Evolutionary conservation across 1,140 invertebrate species (phyloP).

Genomic region (Acyrthosiphon pisum): DNA sequence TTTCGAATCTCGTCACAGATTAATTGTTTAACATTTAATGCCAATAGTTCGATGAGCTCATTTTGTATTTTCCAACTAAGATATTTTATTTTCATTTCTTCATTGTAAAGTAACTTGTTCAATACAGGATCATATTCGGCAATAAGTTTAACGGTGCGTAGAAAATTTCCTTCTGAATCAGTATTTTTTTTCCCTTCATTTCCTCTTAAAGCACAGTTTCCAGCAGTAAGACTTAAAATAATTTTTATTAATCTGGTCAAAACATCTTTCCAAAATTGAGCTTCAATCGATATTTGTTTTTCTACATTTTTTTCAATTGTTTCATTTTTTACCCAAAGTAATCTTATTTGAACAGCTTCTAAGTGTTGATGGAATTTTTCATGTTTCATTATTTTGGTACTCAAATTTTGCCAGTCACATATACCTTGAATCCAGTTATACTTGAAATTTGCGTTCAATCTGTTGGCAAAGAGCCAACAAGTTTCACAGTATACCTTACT

Average conservation of each 20-base stretch:
- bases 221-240: slow-evolving; percentile 22
- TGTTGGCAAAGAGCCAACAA: slow-evolving; percentile 17
- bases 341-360: slow-evolving; percentile 25
- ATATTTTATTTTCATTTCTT: no score
- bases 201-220: slow-evolving; percentile 21
- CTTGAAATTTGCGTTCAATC: neutral
- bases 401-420: neutral
- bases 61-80: no score
- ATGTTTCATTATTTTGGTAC: neutral
- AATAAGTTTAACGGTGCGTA: slow-evolving; percentile 14
- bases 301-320: neutral
- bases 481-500: slow-evolving; percentile 20
- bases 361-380: slow-evolving; percentile 10
- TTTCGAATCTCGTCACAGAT: no score
- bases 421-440: neutral
- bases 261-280: slow-evolving; percentile 40
- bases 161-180: slow-evolving; percentile 40
- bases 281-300: slow-evolving; percentile 20
- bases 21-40: no score
- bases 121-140: slow-evolving; percentile 27
- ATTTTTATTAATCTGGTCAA: slow-evolving; percentile 31
- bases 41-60: no score
- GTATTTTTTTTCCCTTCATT: slow-evolving; percentile 14
- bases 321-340: neutral
- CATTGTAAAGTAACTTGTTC: neutral